Evolutionary conservation across 2,113 vertebrate genomes (phyloP).

Genomic region (Corydoras sp.): DNA sequence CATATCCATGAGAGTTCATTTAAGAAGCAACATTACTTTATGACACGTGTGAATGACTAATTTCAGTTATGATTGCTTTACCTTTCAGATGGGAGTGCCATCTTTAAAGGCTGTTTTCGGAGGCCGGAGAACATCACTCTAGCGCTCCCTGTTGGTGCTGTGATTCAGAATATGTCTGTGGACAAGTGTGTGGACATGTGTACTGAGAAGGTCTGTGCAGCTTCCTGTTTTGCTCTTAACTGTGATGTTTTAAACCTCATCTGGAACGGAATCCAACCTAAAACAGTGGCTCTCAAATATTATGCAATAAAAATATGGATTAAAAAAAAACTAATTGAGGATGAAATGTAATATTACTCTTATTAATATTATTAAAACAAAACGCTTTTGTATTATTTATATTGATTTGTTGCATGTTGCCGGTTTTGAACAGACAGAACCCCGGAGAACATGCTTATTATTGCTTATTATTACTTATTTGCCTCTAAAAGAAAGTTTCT

Average conservation of each 20-base stretch:
- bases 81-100: constrained; percentile 82
- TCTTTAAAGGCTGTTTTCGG: constrained; percentile 91
- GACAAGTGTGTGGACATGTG: constrained; percentile 95
- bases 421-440: too few relatives aligned
- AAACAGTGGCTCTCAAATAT: too few relatives aligned
- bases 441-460: too few relatives aligned
- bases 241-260: not conserved
- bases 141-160: constrained; percentile 72
- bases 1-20: too few relatives aligned
- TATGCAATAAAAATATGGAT: too few relatives aligned
- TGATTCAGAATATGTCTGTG: constrained; percentile 87
- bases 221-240: not conserved
- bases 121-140: constrained; percentile 80
- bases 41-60: not conserved
- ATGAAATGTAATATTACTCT: too few relatives aligned
- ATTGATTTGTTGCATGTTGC: too few relatives aligned
- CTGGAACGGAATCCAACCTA: not conserved
- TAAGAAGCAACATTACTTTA: not conserved
- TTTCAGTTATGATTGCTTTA: constrained; percentile 17
- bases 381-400: too few relatives aligned
- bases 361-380: too few relatives aligned
- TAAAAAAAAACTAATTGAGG: too few relatives aligned
- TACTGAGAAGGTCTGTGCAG: constrained; percentile 78
- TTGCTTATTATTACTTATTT: too few relatives aligned
- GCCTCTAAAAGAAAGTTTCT: too few relatives aligned